These are phyloP conservation scores for Sula dactylatra DNA, from an alignment of 2,113 vertebrate species.

Conservation along the genomic window DNA sequence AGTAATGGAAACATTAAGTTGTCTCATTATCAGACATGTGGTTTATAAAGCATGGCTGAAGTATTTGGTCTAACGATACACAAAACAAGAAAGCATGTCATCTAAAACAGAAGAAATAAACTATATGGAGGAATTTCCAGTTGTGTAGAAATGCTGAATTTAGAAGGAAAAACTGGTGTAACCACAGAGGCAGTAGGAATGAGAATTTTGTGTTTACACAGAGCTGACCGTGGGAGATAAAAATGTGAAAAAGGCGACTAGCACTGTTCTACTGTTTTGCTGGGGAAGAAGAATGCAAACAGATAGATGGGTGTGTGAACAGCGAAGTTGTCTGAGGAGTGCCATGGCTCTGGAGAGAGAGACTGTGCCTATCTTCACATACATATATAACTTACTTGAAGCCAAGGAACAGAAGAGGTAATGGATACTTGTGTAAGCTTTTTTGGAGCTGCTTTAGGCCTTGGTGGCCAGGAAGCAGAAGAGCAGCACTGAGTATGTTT, in stretches of 20 bases:
- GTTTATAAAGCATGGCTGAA: background rate
- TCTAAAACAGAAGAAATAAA: background rate
- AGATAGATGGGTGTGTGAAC: background rate
- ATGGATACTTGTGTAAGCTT: background rate
- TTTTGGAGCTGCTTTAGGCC: background rate
- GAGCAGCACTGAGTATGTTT: background rate
- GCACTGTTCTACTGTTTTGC: background rate
- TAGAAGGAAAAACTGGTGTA: background rate
- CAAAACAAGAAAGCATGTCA: background rate
- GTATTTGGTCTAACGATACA: background rate
- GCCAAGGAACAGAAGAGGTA: background rate
- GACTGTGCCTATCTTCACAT: background rate
- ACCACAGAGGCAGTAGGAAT: background rate
- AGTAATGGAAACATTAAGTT: conserved; percentile 39
- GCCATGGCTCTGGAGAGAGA: background rate
- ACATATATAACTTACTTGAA: fast-evolving
- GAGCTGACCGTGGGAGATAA: background rate
- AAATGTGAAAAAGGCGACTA: background rate
- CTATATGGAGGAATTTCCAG: background rate
- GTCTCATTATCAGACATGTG: background rate
- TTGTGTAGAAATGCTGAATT: background rate
- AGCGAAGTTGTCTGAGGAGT: background rate
- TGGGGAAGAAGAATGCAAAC: background rate
- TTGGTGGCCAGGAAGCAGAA: background rate
- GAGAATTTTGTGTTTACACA: background rate